Percentiles rank a stretch among this genome's conserved stretches.
Conservation (phyloP, 1,140 invertebrate species). For the Drosophila sp. region DNA sequence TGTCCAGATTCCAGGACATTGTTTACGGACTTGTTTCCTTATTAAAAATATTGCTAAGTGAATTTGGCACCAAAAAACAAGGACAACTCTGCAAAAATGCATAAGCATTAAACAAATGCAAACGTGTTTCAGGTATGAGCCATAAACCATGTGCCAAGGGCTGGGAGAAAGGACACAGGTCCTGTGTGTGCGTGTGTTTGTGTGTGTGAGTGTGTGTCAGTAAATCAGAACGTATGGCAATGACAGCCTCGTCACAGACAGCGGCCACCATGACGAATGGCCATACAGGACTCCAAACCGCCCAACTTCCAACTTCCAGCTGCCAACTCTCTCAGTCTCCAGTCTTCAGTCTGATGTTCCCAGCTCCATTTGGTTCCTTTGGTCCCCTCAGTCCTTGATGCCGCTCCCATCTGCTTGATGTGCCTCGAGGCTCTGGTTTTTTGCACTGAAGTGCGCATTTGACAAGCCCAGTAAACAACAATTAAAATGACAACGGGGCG, state of each 20-base stretch:
- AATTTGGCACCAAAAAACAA: slow-evolving; percentile 43
- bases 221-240: slow-evolving; percentile 78
- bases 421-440: slow-evolving; percentile 25
- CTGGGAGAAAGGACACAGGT: too few relatives aligned
- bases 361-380: not conserved
- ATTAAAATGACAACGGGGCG: slow-evolving; percentile 77
- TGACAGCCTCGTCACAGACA: slow-evolving; percentile 78
- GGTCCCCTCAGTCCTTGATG: not conserved
- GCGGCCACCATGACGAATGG: slow-evolving; percentile 74
- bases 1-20: slow-evolving; percentile 25
- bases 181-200: slow-evolving; percentile 6
- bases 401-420: not conserved
- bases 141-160: not conserved
- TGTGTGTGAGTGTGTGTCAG: slow-evolving; percentile 55
- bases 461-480: slow-evolving; percentile 82
- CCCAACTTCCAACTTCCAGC: not conserved
- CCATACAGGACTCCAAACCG: slow-evolving; percentile 38
- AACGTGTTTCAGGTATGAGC: slow-evolving; percentile 19
- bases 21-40: slow-evolving; percentile 48
- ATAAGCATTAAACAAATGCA: slow-evolving; percentile 42
- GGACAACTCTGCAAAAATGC: slow-evolving; percentile 12
- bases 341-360: too few relatives aligned
- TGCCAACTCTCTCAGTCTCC: too few relatives aligned
- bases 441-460: slow-evolving; percentile 64
- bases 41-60: slow-evolving; percentile 68